phyloP scores from a whole-genome alignment of 2,888 invertebrate genomes.

The Tenthredo mesomela region DNA sequence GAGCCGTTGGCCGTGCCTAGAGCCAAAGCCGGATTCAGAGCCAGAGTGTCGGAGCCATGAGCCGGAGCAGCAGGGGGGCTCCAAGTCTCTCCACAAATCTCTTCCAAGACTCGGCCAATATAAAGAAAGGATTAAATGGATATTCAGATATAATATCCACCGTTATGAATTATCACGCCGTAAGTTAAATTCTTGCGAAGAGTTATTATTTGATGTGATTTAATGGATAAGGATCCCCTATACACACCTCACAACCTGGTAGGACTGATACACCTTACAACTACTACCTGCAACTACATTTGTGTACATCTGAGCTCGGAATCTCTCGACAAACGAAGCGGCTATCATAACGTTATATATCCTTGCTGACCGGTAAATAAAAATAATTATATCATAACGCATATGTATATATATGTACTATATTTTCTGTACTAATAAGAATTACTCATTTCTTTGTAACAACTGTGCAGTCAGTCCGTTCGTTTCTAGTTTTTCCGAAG shows the following conservation, averaged over 20 bases:
- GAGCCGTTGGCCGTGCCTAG: constrained; percentile 8
- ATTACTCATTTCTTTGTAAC: neutral
- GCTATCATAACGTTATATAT: constrained; percentile 28
- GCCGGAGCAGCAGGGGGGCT: constrained; percentile 44
- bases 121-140: constrained; percentile 72
- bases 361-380: constrained; percentile 32
- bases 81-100: constrained; percentile 68
- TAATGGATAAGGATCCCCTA: constrained; percentile 61
- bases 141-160: constrained; percentile 67
- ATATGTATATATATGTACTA: neutral
- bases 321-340: constrained; percentile 16
- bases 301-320: constrained; percentile 20
- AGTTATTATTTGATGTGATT: constrained; percentile 71
- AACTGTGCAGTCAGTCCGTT: neutral
- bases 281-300: constrained; percentile 11
- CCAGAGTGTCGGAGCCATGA: constrained; percentile 38
- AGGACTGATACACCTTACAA: neutral
- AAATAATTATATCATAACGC: constrained; percentile 26
- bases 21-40: constrained; percentile 34
- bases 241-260: constrained; percentile 23
- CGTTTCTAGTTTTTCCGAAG: neutral
- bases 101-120: constrained; percentile 61
- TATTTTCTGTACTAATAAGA: neutral
- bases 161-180: constrained; percentile 71
- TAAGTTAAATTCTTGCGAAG: constrained; percentile 64